Evolutionary conservation across 2,888 invertebrate genomes (phyloP).

Genomic region (Neoaliturus tenellus): DNA sequence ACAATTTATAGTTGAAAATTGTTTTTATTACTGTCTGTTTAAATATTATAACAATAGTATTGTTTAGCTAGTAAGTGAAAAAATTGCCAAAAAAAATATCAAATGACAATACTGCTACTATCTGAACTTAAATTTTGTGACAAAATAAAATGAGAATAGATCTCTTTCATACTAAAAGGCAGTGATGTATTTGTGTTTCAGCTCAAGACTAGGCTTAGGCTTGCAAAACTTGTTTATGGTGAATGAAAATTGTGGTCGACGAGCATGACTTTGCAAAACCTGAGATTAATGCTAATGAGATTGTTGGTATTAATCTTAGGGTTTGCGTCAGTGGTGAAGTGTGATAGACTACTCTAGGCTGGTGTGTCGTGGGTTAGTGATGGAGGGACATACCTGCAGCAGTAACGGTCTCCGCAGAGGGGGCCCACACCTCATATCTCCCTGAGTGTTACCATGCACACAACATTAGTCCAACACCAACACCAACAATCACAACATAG

Average conservation of each 20-base stretch:
- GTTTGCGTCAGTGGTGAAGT: not conserved
- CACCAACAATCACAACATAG: conserved; percentile 49
- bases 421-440: conserved; percentile 67
- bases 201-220: not conserved
- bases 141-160: too few species aligned
- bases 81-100: too few species aligned
- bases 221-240: not conserved
- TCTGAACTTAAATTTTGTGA: too few species aligned
- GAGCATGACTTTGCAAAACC: too few species aligned
- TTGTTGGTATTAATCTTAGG: not conserved
- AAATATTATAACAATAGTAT: too few species aligned
- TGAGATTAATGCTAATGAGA: not conserved
- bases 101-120: too few species aligned
- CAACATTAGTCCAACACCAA: conserved; percentile 57
- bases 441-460: conserved; percentile 55
- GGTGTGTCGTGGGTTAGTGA: not conserved
- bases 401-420: conserved; percentile 83
- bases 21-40: too few species aligned
- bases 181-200: not conserved
- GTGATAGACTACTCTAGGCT: not conserved
- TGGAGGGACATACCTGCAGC: conserved; percentile 83
- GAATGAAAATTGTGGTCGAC: not conserved
- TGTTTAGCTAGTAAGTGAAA: too few species aligned
- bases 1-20: too few species aligned
- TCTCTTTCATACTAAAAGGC: too few species aligned